These are phyloP conservation scores for Ursus arctos DNA, from an alignment of 2,113 vertebrate species.

Conservation along the genomic window DNA sequence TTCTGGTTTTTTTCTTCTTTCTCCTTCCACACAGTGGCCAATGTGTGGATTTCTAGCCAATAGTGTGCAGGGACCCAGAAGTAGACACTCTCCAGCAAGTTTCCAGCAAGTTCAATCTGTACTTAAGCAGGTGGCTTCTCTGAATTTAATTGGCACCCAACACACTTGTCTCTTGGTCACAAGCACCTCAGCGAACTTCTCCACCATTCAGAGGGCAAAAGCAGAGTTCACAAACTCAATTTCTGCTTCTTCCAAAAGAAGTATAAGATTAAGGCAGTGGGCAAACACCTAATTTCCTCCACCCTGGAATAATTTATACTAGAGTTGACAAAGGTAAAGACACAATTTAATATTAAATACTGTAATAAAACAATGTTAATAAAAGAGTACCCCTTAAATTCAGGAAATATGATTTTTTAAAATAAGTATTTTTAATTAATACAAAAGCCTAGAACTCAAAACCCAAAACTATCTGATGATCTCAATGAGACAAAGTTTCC, in stretches of 20 bases:
- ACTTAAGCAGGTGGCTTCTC: not conserved
- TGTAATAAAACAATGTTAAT: not conserved
- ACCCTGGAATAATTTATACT: not conserved
- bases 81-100: not conserved
- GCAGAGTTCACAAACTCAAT: not conserved
- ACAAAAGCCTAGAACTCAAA: constrained; percentile 39
- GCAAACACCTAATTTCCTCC: not conserved
- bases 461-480: constrained; percentile 11
- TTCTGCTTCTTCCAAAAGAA: not conserved
- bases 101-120: not conserved
- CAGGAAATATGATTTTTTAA: constrained; percentile 1
- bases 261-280: not conserved
- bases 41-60: not conserved
- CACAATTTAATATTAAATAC: not conserved
- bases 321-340: not conserved
- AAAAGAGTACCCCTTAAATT: not conserved
- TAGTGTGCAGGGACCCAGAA: not conserved
- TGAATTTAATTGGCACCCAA: not conserved
- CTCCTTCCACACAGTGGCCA: not conserved
- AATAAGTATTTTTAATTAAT: constrained; percentile 15
- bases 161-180: not conserved
- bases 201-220: not conserved
- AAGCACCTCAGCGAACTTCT: not conserved
- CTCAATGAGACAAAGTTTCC: not conserved
- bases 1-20: not conserved